A percentile compares a stretch with the other conserved stretches of the same genome.
These are phyloP conservation scores for Pterois miles DNA, from an alignment of 2,797 vertebrate genomes.

Conservation along the genomic window DNA sequence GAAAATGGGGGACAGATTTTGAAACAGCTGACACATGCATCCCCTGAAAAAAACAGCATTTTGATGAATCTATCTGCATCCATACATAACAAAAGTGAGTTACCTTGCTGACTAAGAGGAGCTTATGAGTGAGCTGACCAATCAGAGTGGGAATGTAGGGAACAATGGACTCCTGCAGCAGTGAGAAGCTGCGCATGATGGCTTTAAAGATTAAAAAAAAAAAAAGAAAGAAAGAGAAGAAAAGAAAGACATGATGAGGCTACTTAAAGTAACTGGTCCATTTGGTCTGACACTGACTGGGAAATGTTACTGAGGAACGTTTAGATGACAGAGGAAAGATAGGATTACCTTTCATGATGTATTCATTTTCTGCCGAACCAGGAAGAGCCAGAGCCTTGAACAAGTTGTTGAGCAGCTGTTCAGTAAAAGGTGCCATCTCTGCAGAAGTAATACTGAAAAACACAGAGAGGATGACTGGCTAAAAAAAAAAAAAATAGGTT, in stretches of 20 bases:
- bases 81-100: slow-evolving; percentile 24
- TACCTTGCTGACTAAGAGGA: slow-evolving; percentile 98
- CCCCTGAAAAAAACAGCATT: not conserved
- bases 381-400: slow-evolving; percentile 95
- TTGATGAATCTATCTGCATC: not conserved
- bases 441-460: slow-evolving; percentile 88
- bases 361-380: slow-evolving; percentile 97
- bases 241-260: not conserved
- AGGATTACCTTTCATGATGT: slow-evolving; percentile 95
- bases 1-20: slow-evolving; percentile 41
- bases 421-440: slow-evolving; percentile 93
- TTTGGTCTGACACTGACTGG: not conserved
- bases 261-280: not conserved
- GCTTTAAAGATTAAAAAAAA: slow-evolving; percentile 80
- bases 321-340: not conserved
- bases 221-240: not conserved
- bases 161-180: slow-evolving; percentile 96
- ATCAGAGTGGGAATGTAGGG: slow-evolving; percentile 97
- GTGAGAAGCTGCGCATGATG: slow-evolving; percentile 98
- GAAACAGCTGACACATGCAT: not conserved
- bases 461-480: not conserved
- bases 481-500: not conserved
- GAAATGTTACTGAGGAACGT: not conserved
- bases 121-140: slow-evolving; percentile 95
- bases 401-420: slow-evolving; percentile 94